Percentiles rank a stretch among this genome's conserved stretches.
phyloP scores from a whole-genome alignment of 2,888 invertebrate genomes.

The Callyntrura sp. region DNA sequence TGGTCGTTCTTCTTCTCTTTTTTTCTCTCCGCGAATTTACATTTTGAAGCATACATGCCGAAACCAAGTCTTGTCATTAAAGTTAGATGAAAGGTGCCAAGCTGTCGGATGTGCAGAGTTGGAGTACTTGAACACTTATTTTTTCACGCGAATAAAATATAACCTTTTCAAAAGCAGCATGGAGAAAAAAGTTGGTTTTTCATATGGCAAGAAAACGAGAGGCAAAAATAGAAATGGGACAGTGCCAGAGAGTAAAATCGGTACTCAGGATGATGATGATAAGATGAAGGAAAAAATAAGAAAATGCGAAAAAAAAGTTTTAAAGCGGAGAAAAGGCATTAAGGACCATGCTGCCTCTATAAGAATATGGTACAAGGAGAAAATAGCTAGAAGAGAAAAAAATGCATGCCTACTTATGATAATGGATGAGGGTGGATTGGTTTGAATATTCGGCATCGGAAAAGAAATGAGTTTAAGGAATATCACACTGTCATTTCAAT shows the following conservation, averaged over 20 bases:
- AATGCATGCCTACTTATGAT: constrained; percentile 11
- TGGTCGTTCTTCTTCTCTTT: background rate
- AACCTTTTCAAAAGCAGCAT: constrained; percentile 1
- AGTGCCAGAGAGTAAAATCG: background rate
- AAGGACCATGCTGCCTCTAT: background rate
- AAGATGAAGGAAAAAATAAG: constrained; percentile 22
- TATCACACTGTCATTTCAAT: constrained; percentile 62
- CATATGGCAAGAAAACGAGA: background rate
- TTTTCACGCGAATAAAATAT: background rate
- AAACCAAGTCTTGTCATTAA: constrained; percentile 50
- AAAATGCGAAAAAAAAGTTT: constrained; percentile 53
- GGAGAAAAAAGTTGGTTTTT: background rate
- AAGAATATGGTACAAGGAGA: background rate
- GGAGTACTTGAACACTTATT: constrained; percentile 25
- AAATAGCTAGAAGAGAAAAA: background rate
- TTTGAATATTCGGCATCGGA: background rate
- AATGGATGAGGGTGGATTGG: constrained; percentile 19
- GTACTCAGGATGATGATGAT: constrained; percentile 31
- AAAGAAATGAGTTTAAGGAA: constrained; percentile 43
- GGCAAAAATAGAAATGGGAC: constrained; percentile 4
- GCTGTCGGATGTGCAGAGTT: constrained; percentile 43
- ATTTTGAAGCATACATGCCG: background rate
- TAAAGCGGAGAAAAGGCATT: constrained; percentile 3
- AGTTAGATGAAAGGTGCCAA: constrained; percentile 63
- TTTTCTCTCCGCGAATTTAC: background rate